Base-by-base conservation (phyloP, 1,140 invertebrate genomes). In the Saccostrea echinata region DNA sequence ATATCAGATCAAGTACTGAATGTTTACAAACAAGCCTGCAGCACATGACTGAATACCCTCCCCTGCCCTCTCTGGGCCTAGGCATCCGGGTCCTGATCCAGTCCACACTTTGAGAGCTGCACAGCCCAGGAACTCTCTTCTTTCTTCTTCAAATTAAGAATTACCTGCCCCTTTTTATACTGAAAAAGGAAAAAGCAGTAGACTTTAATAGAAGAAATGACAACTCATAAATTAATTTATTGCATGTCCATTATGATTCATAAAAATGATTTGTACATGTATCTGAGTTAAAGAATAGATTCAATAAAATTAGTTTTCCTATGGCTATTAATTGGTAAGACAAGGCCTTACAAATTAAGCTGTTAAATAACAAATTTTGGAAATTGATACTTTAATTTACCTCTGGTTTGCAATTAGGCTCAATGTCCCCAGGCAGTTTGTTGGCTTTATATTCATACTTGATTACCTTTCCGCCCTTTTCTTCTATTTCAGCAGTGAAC, bases 91-190 rank as follows among this genome's bases (percentile, higher is more conserved):
- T 89, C 88, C 80, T 93, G 92, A 16, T 93, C 92, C 24, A 93
- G 81, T n/a, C 92, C 92, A 68, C 84, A 86, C 51, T 88, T 88
- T 11, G 90, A 90, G 21, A 93, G 82, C 84, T 90, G 88, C 16
- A 92, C 92, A 13, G 90, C 91, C 92, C 92, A 93, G 3, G 92
- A 91, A 18, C 11, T 64, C 24, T 90, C 85, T 21, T 91, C 91
- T 13, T 82, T 86, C 81, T 93, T 93, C 30, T 86, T 68, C 3
- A 93, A 84, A 16, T 6, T 87, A 4, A 92, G 64, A 55, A 91
- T 91, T 2, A 93, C 87, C 52, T 88, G 84, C 8, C 90, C 92
- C 81, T 91, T 91, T 51, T 91, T 91, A 71, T 90, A 92, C 91
- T 91, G 88, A 83, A 91, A 91, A 82, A 21, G 21, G 24, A 43